Conservation (phyloP, 2,888 invertebrate genomes). For the Nomada ruficornis region DNA sequence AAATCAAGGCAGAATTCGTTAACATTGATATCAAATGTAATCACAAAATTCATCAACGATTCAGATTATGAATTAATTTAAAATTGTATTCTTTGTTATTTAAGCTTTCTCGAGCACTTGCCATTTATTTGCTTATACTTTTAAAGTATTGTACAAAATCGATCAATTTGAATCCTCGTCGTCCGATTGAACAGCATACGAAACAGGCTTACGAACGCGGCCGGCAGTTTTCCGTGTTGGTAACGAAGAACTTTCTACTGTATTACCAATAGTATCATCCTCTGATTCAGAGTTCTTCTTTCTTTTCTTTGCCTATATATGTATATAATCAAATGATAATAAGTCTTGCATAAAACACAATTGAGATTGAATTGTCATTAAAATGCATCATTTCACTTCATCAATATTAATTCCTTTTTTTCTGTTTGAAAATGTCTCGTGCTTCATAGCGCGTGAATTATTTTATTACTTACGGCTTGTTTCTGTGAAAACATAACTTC, state of each 20-base stretch:
- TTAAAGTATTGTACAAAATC: slow-evolving; percentile 4
- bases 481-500: slow-evolving; percentile 72
- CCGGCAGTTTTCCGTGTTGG: slow-evolving; percentile 83
- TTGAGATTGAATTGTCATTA: slow-evolving; percentile 1
- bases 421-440: background rate
- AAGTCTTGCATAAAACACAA: background rate
- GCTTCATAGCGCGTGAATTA: background rate
- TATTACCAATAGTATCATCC: slow-evolving; percentile 59
- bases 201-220: slow-evolving; percentile 85
- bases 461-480: slow-evolving; percentile 70
- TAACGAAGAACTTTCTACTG: slow-evolving; percentile 62
- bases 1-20: slow-evolving; percentile 36
- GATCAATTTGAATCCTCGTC: slow-evolving; percentile 70
- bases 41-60: slow-evolving; percentile 31
- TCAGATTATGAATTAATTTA: slow-evolving; percentile 17
- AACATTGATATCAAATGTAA: slow-evolving; percentile 46
- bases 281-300: slow-evolving; percentile 73
- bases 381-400: background rate
- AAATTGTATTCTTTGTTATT: slow-evolving; percentile 21
- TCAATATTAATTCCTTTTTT: background rate
- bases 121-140: slow-evolving; percentile 12
- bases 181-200: slow-evolving; percentile 84
- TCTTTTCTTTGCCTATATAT: slow-evolving; percentile 73
- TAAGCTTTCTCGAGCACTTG: slow-evolving; percentile 12
- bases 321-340: background rate